Base-by-base conservation (phyloP, 2,797 vertebrate genomes). In the Phoxinus dragarum region DNA sequence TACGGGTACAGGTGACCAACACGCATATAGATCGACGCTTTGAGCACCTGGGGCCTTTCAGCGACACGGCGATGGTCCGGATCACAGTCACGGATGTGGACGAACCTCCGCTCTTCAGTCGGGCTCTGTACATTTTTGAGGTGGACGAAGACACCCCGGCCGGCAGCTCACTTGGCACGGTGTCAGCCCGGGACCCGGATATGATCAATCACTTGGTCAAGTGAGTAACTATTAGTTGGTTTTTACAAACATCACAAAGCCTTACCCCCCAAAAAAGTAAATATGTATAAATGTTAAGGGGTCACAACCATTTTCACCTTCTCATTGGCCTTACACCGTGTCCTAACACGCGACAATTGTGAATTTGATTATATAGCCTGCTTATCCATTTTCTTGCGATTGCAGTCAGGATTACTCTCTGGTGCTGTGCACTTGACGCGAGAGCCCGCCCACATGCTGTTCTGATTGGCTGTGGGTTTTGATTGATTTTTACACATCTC, bases 1-100 rank as follows among this genome's bases (percentile, higher is more conserved):
- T 99, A 93, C 96, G 93, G 90, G 97, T 99, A 88, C 97, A 98
- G 93, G 98, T 98, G 90, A 96, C 90, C 81, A 99, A 99, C 92
- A 96, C 95, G 17, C 97, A 98, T 83, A 93, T 96, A 80, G 98
- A 99, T 69, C 93, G 95, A 16, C 94, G 96, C 78, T 99, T 98
- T 94, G 93, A 95, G 90, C 94, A 97, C 69, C 90, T 98, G 89
- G 94, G 97, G 69, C 96, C 98, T 66, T 99, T 99, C 93, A 98
- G 97, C 89, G 98, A 99, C 93, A 96, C 95, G 0, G 96, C 97
- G 74, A 94, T 94, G 2, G 94, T 99, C 86, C 97, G 96, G 93
- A 95, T 99, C 61, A 95, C 95, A 4, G 95, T 99, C 19, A 96
- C 97, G 93, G 98, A 99, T 11, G 87, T 94, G 89, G 97, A 99